A percentile compares a stretch with the other conserved stretches of the same genome.
phyloP scores from a whole-genome alignment of 2,888 invertebrate genomes.

The Parnassius glacialis region DNA sequence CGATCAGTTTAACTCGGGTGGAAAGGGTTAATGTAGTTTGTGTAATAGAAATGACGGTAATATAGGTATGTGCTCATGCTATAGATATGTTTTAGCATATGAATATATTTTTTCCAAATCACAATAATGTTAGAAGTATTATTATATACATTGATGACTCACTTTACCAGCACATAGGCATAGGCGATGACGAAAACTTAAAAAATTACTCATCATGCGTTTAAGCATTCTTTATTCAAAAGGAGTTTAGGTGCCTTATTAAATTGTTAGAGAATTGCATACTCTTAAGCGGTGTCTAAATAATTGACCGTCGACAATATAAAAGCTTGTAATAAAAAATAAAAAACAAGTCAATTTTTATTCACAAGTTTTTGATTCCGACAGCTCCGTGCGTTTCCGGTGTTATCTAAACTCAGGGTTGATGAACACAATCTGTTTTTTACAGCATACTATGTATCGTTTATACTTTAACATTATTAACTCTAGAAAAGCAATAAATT shows the following conservation, averaged over 20 bases:
- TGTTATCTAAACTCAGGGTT: slow-evolving; percentile 18
- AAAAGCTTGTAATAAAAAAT: background rate
- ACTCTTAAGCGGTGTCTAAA: no score
- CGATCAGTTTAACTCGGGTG: no score
- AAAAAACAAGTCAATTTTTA: slow-evolving; percentile 5
- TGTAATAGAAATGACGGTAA: no score
- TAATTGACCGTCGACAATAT: no score
- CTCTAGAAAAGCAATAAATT: no score
- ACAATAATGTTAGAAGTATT: slow-evolving; percentile 5
- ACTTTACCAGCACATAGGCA: slow-evolving; percentile 7
- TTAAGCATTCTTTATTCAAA: background rate
- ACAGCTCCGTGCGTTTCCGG: slow-evolving; percentile 11
- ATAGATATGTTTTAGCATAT: no score
- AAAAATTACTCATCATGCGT: slow-evolving; percentile 21
- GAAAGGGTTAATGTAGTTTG: no score
- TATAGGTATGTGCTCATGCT: no score
- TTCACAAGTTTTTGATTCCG: slow-evolving; percentile 4
- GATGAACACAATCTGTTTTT: slow-evolving; percentile 18
- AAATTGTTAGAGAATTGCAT: background rate
- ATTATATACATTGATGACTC: slow-evolving; percentile 26
- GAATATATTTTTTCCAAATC: no score
- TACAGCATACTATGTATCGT: background rate
- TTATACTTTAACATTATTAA: no score
- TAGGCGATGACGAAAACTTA: slow-evolving; percentile 18
- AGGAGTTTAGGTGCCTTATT: background rate